Base-by-base conservation (phyloP, 2,888 invertebrate species). In the Pristionchus japonicus region DNA sequence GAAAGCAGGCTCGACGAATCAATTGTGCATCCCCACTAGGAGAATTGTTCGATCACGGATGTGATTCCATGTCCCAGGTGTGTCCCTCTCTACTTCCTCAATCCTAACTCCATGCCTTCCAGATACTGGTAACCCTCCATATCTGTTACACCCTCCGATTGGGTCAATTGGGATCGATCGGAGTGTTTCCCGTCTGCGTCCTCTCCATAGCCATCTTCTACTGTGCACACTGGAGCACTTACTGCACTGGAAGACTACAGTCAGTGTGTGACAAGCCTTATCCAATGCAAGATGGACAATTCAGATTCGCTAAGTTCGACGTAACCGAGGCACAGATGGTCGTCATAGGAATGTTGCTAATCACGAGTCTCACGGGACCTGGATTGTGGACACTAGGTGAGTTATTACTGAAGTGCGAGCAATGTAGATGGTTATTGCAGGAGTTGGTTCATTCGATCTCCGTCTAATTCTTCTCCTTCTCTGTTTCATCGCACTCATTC, bases 201-300 rank as follows among this genome's bases (percentile, higher is more conserved):
- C 97, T 97, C 95, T 98, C 98, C 61, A 97, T 98, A 96, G 97
- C 97, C 43, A 95, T 99, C 89, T 99, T 99, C 96, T 99, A 99
- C 95, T 97, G 97, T 95, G 99, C 99, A 31, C 99, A 99, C 95
- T 99, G 99, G 99, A 98, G 99, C 95, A 98, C 99, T 0, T 99
- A 99, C 95, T 98, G 99, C 70, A 98, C 99, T 90, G 99, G 96
- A 52, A 31, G 77, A 87, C 57, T 87, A n/a, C 49, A 87, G 87
- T 87, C 6, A 37, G 87, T 64, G 52, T 4, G 27, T 31, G 20
- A 15, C 9, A 52, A 34, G 20, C 3, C 23, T 9, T 61, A n/a
- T 23, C 2, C 70, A 7, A n/a, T 64, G 43, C 27, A 43, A 20
- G 40, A 64, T 64, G 61, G 27, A 74, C 43, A 40, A 13, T 49